A percentile compares a stretch with the other conserved stretches of the same genome.
phyloP scores from a whole-genome alignment of 1,140 invertebrate species.

The Rhyacophila brunnea region DNA sequence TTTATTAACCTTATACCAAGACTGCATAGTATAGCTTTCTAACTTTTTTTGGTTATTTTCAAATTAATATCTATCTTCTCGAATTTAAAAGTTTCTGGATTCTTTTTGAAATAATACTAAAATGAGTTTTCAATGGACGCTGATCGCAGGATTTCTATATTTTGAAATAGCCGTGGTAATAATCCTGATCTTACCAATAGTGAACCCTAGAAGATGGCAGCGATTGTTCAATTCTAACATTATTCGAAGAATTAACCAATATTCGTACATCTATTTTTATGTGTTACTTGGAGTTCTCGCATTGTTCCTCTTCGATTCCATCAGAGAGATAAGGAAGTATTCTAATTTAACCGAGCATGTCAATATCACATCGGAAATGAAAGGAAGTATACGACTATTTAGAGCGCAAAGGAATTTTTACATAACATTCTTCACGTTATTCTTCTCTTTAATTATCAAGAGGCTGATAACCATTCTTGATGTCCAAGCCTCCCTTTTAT shows the following conservation, averaged over 20 bases:
- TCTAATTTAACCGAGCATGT: conserved; percentile 37
- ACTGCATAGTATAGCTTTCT: too few relatives aligned
- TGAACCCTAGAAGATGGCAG: conserved; percentile 46
- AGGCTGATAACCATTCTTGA: conserved; percentile 47
- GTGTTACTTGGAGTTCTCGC: conserved; percentile 42
- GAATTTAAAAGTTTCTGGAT: too few relatives aligned
- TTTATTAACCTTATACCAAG: too few relatives aligned
- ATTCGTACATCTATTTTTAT: conserved; percentile 46
- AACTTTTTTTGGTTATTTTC: too few relatives aligned
- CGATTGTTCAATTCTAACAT: conserved; percentile 45
- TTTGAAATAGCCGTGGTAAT: conserved; percentile 45
- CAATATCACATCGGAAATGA: conserved; percentile 44
- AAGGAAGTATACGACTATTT: conserved; percentile 46
- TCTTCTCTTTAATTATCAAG: conserved; percentile 48
- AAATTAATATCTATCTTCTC: too few relatives aligned
- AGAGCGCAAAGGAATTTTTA: conserved; percentile 52
- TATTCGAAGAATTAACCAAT: conserved; percentile 40
- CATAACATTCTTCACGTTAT: conserved; percentile 49
- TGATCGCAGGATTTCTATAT: conserved; percentile 48
- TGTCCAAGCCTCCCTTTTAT: conserved; percentile 45
- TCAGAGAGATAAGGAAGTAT: conserved; percentile 51
- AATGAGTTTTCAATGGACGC: conserved; percentile 51
- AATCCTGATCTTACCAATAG: conserved; percentile 45
- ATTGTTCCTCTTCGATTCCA: conserved; percentile 46
- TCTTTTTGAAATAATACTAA: too few relatives aligned